Evolutionary conservation across 2,888 invertebrate genomes (phyloP), one percentile per base, ranked within the genome.

Genomic region (Cepaea hortensis): DNA sequence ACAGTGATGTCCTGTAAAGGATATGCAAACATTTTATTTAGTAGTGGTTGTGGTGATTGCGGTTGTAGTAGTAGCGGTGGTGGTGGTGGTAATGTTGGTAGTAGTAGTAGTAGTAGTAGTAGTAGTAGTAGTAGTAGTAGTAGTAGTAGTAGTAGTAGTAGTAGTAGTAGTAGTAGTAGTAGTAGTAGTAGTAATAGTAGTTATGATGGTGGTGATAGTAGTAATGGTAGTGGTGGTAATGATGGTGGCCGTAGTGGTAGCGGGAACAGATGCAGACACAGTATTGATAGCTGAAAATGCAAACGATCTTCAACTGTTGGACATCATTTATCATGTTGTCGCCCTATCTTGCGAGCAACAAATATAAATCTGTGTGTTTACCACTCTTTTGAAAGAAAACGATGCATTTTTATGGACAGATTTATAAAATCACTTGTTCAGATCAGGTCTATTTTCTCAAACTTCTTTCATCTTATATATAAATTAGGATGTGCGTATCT

Each of bases 81-180:
- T 68, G 13, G 68, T 68, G 13, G 68, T 20, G 13, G 68, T 68
- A 68, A 13, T 68, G n/a, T 15, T 68, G 13, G 68, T 68, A 68
- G 68, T 68, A 55, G 23, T 80, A 80, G 80, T 50, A 80, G 80
- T 80, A 80, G 80, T 80, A 80, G 80, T 80, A 80, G 80, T 80
- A 80, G 80, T 80, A 80, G 80, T 80, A 80, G 80, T 76, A 84
- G 84, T 61, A 84, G 84, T 76, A 84, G 84, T 84, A 84, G 84
- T 84, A 84, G 84, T 84, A 77, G 84, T 84, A 84, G 77, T 76
- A 84, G 46, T 48, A 48, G 76, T 48, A 76, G 76, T 48, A 76
- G 76, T 23, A 84, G 84, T 75, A 84, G 84, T 75, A 84, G 84
- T 75, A 84, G 84, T 2, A 84, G 68, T 68, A 68, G 68, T 68